Evolutionary conservation across 35 echinoderm and acorn worm genomes (phyloP).

Genomic region (Anneissia japonica): DNA sequence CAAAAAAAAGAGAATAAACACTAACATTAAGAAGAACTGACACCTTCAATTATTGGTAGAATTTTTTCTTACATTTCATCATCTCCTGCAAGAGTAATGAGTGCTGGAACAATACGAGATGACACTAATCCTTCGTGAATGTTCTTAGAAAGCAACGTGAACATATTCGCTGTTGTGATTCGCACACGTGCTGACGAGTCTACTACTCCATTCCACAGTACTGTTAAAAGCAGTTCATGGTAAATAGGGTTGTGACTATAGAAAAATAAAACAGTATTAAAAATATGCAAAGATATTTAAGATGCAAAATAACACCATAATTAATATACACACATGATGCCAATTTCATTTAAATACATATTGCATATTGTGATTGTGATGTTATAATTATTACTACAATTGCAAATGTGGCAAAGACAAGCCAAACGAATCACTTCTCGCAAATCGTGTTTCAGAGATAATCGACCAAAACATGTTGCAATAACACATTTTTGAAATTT

Average conservation of each 20-base stretch:
- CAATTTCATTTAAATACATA: too few species aligned
- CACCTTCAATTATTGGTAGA: neutral
- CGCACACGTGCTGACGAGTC: slow-evolving; percentile 57
- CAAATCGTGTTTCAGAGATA: too few species aligned
- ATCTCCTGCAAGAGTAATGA: slow-evolving; percentile 89
- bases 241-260: slow-evolving; percentile 47
- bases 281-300: too few species aligned
- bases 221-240: slow-evolving; percentile 76
- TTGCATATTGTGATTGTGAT: too few species aligned
- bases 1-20: neutral
- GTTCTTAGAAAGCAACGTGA: slow-evolving; percentile 65
- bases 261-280: neutral
- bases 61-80: slow-evolving; percentile 62
- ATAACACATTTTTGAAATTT: too few species aligned
- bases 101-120: slow-evolving; percentile 74
- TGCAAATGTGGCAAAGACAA: too few species aligned
- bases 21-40: neutral
- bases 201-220: slow-evolving; percentile 84
- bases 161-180: slow-evolving; percentile 67
- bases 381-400: too few species aligned
- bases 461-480: too few species aligned
- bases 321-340: too few species aligned
- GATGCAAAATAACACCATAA: too few species aligned
- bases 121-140: slow-evolving; percentile 81
- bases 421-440: too few species aligned